phyloP scores from a whole-genome alignment of 2,888 invertebrate genomes.

The Polymixis flavicincta region DNA sequence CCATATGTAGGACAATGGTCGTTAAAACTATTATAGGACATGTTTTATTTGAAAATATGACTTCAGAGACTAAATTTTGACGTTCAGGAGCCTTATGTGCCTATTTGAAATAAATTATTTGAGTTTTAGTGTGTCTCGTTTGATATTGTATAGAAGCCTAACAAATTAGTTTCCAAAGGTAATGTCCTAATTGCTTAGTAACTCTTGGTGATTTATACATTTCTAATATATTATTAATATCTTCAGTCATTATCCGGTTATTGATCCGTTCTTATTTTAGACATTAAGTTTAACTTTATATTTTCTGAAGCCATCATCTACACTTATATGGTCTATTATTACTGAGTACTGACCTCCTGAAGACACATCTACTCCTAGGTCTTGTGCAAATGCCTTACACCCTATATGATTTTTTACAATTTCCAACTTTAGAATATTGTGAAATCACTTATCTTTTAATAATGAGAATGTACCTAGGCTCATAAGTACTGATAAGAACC shows the following conservation, averaged over 20 bases:
- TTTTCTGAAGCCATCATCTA: not conserved
- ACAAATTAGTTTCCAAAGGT: not conserved
- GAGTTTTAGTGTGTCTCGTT: not conserved
- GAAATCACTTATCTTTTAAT: slow-evolving; percentile 39
- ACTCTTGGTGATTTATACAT: not conserved
- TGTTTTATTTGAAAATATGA: not conserved
- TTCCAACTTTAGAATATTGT: slow-evolving; percentile 16
- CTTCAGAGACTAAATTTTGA: not conserved
- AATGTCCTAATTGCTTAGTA: slow-evolving; percentile 1
- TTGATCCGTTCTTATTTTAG: not conserved
- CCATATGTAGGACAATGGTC: slow-evolving; percentile 40
- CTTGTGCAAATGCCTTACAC: too few relatives aligned
- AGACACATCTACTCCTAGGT: not conserved
- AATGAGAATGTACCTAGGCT: slow-evolving; percentile 40
- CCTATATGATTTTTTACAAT: not conserved
- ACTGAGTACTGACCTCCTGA: not conserved
- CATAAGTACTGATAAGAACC: slow-evolving; percentile 38
- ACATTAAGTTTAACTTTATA: not conserved
- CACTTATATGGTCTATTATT: not conserved
- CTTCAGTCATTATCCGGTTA: not conserved
- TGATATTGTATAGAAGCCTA: not conserved
- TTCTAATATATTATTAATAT: slow-evolving; percentile 36
- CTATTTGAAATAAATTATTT: not conserved
- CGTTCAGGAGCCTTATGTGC: not conserved
- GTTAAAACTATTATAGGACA: not conserved